Evolutionary conservation across 2,113 vertebrate genomes (phyloP), one percentile per base, ranked within the genome.

Genomic region (Dicrurus megarhynchus): DNA sequence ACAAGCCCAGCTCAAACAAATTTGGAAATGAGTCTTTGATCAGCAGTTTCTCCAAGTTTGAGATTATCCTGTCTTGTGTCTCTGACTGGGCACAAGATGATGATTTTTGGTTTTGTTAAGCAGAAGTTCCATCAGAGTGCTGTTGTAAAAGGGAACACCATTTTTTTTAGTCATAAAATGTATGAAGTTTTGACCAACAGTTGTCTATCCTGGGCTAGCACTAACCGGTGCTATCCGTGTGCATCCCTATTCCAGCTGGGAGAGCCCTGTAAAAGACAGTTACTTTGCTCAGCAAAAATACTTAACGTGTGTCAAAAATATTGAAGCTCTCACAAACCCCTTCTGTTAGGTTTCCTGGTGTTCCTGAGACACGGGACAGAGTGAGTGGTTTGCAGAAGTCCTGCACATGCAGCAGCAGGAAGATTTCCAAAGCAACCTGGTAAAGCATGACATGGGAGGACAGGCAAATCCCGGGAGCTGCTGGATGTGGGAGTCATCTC

Each of bases 241-340:
- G 8, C n/a, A 46, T 7, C 56, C 41, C 68, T 16, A 4, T 7
- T 26, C 42, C 79, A 68, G 35, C 21, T 19, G 44, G 21, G 16
- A 74, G 37, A 90, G 52, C 9, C 44, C 11, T 0, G 0, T 6
- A 59, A 39, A 23, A 1, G 8, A 32, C 0, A 10, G 13, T 9
- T 39, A 21, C 28, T 56, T 27, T 0, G 4, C 42, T 46, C 49
- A 60, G 35, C 28, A 18, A 64, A 13, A 73, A 10, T 4, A 39
- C 5, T 42, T 71, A 50, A 67, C 0, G 2, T 1, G 3, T 0
- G 2, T 23, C 56, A 44, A 71, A 84, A 92, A 63, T 3, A 65
- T 4, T 30, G 32, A 8, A 16, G 33, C 53, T 35, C 28, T 59
- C 26, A 35, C 8, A 75, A 47, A 79, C 42, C 19, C 11, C 37